Percentiles rank a stretch among this genome's conserved stretches.
Conservation (phyloP, 1,140 invertebrate species). For the Ruditapes philippinarum region DNA sequence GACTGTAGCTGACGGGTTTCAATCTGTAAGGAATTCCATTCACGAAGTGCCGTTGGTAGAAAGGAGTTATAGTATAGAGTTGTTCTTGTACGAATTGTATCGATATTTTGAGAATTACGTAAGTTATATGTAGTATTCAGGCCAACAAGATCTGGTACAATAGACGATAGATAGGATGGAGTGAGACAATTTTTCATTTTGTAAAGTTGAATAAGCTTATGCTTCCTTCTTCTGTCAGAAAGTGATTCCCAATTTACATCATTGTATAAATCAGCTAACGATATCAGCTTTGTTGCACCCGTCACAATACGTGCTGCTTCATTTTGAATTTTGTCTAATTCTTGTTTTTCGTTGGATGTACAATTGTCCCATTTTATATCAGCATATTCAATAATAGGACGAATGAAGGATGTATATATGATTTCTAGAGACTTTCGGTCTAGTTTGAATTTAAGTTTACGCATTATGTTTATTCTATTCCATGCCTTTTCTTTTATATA, state of each 20-base stretch:
- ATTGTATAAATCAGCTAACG: neutral
- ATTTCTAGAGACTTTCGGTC: slow-evolving; percentile 27
- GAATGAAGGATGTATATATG: slow-evolving; percentile 57
- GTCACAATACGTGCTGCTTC: slow-evolving; percentile 50
- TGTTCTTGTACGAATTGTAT: neutral
- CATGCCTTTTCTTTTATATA: slow-evolving; percentile 43
- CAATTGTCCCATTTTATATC: slow-evolving; percentile 46
- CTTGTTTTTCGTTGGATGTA: slow-evolving; percentile 6
- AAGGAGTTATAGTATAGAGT: slow-evolving; percentile 14
- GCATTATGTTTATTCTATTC: slow-evolving; percentile 32
- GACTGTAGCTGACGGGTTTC: neutral
- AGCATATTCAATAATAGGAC: slow-evolving; percentile 60
- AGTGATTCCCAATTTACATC: slow-evolving; percentile 48
- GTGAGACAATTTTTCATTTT: slow-evolving; percentile 28
- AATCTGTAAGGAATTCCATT: neutral
- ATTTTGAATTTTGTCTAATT: slow-evolving; percentile 55
- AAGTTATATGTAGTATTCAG: slow-evolving; percentile 5
- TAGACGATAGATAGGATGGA: neutral
- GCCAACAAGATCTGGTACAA: neutral
- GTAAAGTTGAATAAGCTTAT: slow-evolving; percentile 47
- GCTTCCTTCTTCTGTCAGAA: neutral
- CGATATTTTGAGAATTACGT: too few relatives aligned
- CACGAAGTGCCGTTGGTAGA: neutral
- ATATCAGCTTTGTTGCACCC: slow-evolving; percentile 33
- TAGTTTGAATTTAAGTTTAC: slow-evolving; percentile 22